Evolutionary conservation across 2,888 invertebrate species (phyloP), one percentile per base, ranked within the genome.

Genomic region (Chorisops tibialis): DNA sequence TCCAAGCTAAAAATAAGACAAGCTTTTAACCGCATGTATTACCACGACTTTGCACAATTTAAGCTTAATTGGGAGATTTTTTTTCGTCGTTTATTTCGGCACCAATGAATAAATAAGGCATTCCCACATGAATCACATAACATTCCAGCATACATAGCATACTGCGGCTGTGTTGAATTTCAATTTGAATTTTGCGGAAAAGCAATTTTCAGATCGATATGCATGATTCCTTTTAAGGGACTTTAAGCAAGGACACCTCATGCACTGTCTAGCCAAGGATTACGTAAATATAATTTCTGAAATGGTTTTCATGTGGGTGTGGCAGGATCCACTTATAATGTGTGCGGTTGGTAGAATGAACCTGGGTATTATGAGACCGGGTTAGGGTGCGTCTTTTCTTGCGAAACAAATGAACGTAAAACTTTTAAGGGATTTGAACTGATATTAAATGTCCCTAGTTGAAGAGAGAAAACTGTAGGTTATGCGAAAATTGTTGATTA

Each of bases 1-100:
- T 43, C 45, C n/a, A 56, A 24, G 56, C 56, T 45, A 45, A 56
- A 52, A 56, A 56, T 56, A 56, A 56, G 56, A 56, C 56, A 56
- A 43, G 43, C 56, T 22, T 45, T 43, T 56, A 45, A 56, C 45
- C 30, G 56, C 35, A 56, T 43, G 35, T 30, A 30, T 30, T 30
- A 30, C 30, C 3, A 5, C 30, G 30, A 30, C 30, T 30, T 30
- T 5, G 30, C 30, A 30, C 9, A 30, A 30, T 30, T 30, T 30
- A 5, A 30, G 30, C 30, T 30, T 30, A 30, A 30, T 30, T 30
- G 9, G n/a, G n/a, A n/a, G n/a, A n/a, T n/a, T n/a, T n/a, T n/a
- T n/a, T n/a, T n/a, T n/a, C n/a, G n/a, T n/a, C n/a, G n/a, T 7
- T 30, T 30, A 30, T 30, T 30, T 30, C 9, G 30, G 5, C 9